These are phyloP conservation scores for Dexiosoma caninum DNA, from an alignment of 2,888 invertebrate species.

Conservation along the genomic window DNA sequence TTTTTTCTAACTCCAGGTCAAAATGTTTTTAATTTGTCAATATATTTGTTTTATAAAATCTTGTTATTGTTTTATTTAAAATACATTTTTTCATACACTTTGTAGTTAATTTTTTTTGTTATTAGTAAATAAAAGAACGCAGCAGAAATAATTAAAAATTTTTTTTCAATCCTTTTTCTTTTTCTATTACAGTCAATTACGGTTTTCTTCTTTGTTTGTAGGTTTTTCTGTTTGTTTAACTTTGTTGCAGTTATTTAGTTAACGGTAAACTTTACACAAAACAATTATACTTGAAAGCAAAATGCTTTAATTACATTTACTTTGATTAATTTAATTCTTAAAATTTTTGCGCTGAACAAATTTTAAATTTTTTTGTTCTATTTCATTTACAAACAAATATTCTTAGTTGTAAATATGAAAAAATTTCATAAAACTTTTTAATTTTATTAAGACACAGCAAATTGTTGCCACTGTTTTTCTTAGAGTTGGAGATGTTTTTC, in stretches of 20 bases:
- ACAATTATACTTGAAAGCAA: conserved; percentile 13
- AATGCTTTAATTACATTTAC: neutral
- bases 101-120: conserved; percentile 1
- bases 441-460: conserved; percentile 20
- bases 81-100: conserved; percentile 8
- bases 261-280: conserved; percentile 37
- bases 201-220: neutral
- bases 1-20: neutral
- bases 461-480: conserved; percentile 11
- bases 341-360: no score
- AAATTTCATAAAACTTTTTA: conserved; percentile 19
- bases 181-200: neutral
- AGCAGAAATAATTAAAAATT: no score
- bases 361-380: conserved; percentile 10
- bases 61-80: neutral
- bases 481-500: conserved; percentile 19
- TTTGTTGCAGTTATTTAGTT: conserved; percentile 11
- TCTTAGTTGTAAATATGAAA: conserved; percentile 39
- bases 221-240: neutral
- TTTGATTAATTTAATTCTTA: neutral
- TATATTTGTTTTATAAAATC: neutral
- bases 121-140: neutral
- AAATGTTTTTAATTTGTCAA: conserved; percentile 24
- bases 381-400: conserved; percentile 52
- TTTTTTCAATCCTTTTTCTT: conserved; percentile 30